These are phyloP conservation scores for Heteromormyrus szaboi DNA, from an alignment of 2,797 vertebrate genomes.

Conservation along the genomic window DNA sequence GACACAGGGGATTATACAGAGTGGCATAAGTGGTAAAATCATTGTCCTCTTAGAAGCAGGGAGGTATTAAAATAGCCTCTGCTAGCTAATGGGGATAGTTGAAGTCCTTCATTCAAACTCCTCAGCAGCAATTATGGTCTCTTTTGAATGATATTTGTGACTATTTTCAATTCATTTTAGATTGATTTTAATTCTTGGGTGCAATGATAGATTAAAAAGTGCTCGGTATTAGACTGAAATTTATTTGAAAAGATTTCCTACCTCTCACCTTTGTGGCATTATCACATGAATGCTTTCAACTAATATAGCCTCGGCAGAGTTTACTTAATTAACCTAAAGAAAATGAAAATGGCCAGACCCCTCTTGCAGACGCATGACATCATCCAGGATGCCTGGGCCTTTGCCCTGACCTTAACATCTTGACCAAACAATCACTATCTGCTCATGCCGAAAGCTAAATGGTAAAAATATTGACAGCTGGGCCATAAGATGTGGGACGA, in stretches of 20 bases:
- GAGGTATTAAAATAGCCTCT: background rate
- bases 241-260: background rate
- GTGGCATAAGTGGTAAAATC: background rate
- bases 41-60: background rate
- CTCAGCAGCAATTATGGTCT: background rate
- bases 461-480: background rate
- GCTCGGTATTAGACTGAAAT: background rate
- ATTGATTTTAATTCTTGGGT: background rate
- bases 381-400: background rate
- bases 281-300: background rate
- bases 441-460: slow-evolving; percentile 1
- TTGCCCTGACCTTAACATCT: background rate
- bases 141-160: background rate
- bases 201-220: background rate
- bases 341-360: background rate
- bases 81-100: background rate
- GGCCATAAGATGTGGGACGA: background rate
- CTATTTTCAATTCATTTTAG: background rate
- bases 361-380: background rate
- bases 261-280: background rate
- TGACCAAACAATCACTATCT: background rate
- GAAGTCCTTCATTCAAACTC: background rate
- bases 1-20: background rate
- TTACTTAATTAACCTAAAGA: background rate
- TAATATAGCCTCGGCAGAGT: background rate